A percentile compares a stretch with the other conserved stretches of the same genome.
Conservation (phyloP, 2,888 invertebrate species). For the Megaustenia siamemsis region DNA sequence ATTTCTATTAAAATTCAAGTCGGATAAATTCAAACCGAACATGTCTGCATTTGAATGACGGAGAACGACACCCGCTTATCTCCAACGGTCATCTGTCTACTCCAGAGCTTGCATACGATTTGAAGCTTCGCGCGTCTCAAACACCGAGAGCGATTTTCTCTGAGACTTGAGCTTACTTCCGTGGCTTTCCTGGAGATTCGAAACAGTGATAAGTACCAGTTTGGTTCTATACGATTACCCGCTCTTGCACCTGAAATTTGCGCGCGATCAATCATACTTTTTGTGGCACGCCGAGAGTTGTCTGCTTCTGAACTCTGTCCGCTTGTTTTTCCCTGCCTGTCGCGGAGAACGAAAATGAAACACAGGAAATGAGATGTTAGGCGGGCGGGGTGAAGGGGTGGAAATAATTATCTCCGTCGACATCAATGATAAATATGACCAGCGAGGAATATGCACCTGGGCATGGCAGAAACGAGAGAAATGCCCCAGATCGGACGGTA, state of each 20-base stretch:
- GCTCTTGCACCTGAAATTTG: conserved; percentile 44
- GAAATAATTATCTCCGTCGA: conserved; percentile 9
- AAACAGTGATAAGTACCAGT: conserved; percentile 24
- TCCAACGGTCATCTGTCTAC: conserved; percentile 4
- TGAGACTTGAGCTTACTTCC: conserved; percentile 18
- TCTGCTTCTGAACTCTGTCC: not conserved
- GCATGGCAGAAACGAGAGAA: conserved; percentile 16
- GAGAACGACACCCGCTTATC: conserved; percentile 26
- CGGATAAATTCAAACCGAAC: not conserved
- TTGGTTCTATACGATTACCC: conserved; percentile 33
- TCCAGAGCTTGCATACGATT: conserved; percentile 10
- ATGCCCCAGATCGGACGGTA: not conserved
- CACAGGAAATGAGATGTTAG: conserved; percentile 34
- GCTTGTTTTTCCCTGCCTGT: not conserved
- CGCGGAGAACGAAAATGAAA: conserved; percentile 31
- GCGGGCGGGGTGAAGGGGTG: not conserved
- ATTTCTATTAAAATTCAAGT: not conserved
- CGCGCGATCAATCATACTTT: conserved; percentile 44
- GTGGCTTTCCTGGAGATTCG: conserved; percentile 11
- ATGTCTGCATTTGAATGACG: not conserved
- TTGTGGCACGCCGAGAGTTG: conserved; percentile 1
- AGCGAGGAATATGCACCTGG: conserved; percentile 21
- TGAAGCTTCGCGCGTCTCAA: conserved; percentile 24
- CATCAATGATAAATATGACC: conserved; percentile 40
- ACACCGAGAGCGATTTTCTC: conserved; percentile 22